Evolutionary conservation across 2,113 vertebrate genomes (phyloP), one percentile per base, ranked within the genome.

Genomic region (Cheirogaleus medius): DNA sequence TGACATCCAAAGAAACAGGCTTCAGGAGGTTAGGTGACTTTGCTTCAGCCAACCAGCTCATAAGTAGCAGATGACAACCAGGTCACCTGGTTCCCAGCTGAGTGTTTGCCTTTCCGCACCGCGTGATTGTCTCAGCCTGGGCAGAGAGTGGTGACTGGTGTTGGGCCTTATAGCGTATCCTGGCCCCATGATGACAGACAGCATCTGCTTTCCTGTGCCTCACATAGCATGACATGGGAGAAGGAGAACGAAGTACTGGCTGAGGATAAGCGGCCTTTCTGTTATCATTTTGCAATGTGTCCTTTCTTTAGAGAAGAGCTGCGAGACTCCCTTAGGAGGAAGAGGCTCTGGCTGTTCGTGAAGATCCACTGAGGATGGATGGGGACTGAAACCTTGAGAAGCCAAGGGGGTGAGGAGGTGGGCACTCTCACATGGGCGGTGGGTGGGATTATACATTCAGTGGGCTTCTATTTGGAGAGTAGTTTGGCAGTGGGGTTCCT

Each of bases 371-470:
- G 29, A 86, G 66, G 29, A 34, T 29, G 60, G 37, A 4, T 25
- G 84, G 42, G 37, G 9, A 63, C 13, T 6, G 32, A 74, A 64
- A 44, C 6, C 2, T 1, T 0, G 4, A n/a, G 82, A 52, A n/a
- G 56, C 15, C 6, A 11, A 49, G 37, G 18, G 18, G 7, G 44
- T 63, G 69, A 83, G 69, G 21, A 49, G 39, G 32, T 9, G 4
- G 49, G 63, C 6, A 12, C 21, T 69, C 18, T 42, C 1, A 7
- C 47, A 11, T 0, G 0, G 29, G 44, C 77, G 10, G 0, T 64
- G 60, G 37, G 10, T 9, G 29, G 17, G 49, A 5, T 64, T 64
- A 17, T 56, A 58, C 18, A 84, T 13, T 64, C 44, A 73, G 20
- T 8, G 21, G 44, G 13, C 11, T 73, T n/a, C 44, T 56, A 34